Conservation (phyloP, 2,113 vertebrate genomes). For the Sceloporus undulatus region DNA sequence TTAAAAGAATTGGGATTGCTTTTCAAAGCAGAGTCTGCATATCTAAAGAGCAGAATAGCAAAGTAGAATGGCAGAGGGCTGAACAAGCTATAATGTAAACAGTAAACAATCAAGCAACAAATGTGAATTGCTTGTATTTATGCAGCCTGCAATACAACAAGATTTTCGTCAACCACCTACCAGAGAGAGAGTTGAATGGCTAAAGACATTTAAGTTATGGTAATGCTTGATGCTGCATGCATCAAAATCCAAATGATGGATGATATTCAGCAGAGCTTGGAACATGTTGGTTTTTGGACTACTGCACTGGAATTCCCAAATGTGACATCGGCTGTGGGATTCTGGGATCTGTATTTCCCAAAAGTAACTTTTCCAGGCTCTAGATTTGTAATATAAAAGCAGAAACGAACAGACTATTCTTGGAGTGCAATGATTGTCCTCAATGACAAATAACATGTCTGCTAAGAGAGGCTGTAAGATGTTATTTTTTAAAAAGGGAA, state of each 20-base stretch:
- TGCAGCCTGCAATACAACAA: slow-evolving; percentile 5
- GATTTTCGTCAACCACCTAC: not conserved
- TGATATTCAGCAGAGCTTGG: no score
- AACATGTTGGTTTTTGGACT: no score
- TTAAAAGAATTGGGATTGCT: not conserved
- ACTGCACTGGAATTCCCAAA: no score
- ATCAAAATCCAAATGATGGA: not conserved
- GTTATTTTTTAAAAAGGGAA: not conserved
- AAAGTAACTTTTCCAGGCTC: no score
- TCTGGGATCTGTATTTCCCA: no score
- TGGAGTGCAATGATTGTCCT: slow-evolving; percentile 7
- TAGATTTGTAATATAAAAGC: not conserved
- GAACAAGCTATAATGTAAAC: not conserved
- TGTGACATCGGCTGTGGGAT: no score
- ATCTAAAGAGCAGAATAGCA: not conserved
- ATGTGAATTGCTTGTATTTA: slow-evolving; percentile 45
- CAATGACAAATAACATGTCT: not conserved
- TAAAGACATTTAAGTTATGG: no score
- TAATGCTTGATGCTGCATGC: not conserved
- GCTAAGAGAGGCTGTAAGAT: not conserved
- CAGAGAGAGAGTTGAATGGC: no score
- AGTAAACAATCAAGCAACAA: not conserved
- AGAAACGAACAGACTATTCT: not conserved
- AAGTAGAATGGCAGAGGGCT: not conserved
- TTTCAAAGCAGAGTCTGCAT: not conserved